A percentile compares a stretch with the other conserved stretches of the same genome.
phyloP scores from a whole-genome alignment of 1,140 invertebrate species.

The Phymastichus coffea region DNA sequence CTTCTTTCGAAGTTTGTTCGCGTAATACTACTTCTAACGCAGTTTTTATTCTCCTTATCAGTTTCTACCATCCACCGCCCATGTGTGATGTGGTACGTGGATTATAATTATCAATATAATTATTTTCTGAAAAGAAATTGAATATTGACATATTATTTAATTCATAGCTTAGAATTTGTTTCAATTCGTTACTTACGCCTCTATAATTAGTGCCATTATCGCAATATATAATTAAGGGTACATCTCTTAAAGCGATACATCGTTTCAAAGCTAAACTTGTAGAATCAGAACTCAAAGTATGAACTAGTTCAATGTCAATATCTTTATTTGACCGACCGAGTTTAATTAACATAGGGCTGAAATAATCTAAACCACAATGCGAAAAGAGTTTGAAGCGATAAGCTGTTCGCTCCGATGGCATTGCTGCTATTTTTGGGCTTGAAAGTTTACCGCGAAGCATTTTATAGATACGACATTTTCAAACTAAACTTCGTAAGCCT shows the following conservation, averaged over 20 bases:
- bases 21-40: background rate
- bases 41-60: background rate
- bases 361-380: conserved; percentile 18
- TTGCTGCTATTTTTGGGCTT: background rate
- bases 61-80: background rate
- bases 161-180: background rate
- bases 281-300: conserved; percentile 21
- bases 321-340: background rate
- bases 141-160: background rate
- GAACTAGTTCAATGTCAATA: conserved; percentile 11
- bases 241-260: conserved; percentile 19
- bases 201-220: conserved; percentile 41
- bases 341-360: conserved; percentile 8
- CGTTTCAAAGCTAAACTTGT: conserved; percentile 14
- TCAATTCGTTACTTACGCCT: conserved; percentile 26
- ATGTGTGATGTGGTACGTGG: background rate
- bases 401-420: background rate
- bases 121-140: background rate
- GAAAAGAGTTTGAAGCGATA: background rate
- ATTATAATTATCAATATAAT: background rate
- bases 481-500: background rate
- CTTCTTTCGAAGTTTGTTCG: background rate
- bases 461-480: background rate
- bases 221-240: conserved; percentile 19
- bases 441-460: background rate